Conservation (phyloP, 2,888 invertebrate species). For the Pheosia gnoma region DNA sequence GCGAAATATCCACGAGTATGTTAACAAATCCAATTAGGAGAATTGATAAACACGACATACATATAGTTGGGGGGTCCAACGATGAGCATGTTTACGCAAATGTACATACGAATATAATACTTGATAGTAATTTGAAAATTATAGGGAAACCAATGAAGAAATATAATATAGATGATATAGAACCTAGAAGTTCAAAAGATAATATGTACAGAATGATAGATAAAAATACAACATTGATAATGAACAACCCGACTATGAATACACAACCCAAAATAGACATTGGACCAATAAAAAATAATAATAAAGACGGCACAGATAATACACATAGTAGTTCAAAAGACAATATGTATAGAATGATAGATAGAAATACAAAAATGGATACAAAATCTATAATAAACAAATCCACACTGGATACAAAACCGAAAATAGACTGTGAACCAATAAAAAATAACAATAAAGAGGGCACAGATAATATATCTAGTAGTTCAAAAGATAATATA, state of each 20-base stretch:
- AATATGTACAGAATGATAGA: too few species aligned
- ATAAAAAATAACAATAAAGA: too few species aligned
- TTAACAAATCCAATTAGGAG: not conserved
- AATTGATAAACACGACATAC: not conserved
- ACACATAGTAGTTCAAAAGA: not conserved
- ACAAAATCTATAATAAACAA: not conserved
- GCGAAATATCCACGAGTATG: not conserved
- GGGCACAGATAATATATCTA: not conserved
- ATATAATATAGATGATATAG: not conserved
- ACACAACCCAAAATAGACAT: too few species aligned
- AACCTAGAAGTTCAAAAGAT: too few species aligned
- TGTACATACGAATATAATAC: not conserved
- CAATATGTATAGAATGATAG: too few species aligned
- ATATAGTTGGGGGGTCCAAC: not conserved
- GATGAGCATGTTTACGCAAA: not conserved
- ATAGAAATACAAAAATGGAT: not conserved
- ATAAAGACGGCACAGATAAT: too few species aligned
- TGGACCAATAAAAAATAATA: too few species aligned
- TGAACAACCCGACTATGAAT: too few species aligned
- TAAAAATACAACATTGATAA: too few species aligned
- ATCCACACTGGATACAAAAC: too few species aligned
- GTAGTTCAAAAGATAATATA: not conserved
- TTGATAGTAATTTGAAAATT: not conserved
- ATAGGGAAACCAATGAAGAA: not conserved
- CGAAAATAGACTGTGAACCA: too few species aligned